Conservation (phyloP, 2,797 vertebrate species). For the Scolopax bukidnonensis region DNA sequence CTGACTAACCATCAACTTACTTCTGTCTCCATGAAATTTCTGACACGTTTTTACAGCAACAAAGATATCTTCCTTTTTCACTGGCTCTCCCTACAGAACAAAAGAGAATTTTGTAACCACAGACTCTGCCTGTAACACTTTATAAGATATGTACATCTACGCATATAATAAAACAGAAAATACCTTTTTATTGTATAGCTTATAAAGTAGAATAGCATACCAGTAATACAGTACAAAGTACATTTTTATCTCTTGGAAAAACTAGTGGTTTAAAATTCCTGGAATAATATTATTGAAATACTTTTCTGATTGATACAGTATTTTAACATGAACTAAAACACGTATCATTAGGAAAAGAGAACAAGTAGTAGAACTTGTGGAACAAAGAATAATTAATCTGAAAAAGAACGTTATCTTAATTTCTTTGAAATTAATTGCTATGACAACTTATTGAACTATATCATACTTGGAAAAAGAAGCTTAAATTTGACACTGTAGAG, state of each 20-base stretch:
- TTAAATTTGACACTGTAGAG: neutral
- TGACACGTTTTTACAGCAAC: constrained; percentile 96
- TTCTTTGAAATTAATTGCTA: neutral
- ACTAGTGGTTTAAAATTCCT: neutral
- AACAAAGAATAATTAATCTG: neutral
- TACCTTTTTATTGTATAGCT: neutral
- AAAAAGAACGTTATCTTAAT: neutral
- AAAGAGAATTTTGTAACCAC: neutral
- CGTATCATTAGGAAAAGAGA: neutral
- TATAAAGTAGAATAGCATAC: neutral
- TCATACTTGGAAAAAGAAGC: neutral
- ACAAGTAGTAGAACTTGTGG: neutral
- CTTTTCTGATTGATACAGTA: neutral
- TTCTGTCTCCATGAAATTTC: constrained; percentile 94
- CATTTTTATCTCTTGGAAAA: neutral
- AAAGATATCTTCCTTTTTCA: constrained; percentile 89
- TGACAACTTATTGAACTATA: neutral
- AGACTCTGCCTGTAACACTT: neutral
- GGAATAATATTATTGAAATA: neutral
- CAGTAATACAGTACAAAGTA: neutral
- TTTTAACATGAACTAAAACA: neutral
- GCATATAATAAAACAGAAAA: neutral
- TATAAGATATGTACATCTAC: neutral
- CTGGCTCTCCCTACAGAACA: constrained; percentile 84
- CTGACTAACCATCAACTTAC: constrained; percentile 79